Evolutionary conservation across 1,140 invertebrate species (phyloP).

Genomic region (Pogonomyrmex barbatus): DNA sequence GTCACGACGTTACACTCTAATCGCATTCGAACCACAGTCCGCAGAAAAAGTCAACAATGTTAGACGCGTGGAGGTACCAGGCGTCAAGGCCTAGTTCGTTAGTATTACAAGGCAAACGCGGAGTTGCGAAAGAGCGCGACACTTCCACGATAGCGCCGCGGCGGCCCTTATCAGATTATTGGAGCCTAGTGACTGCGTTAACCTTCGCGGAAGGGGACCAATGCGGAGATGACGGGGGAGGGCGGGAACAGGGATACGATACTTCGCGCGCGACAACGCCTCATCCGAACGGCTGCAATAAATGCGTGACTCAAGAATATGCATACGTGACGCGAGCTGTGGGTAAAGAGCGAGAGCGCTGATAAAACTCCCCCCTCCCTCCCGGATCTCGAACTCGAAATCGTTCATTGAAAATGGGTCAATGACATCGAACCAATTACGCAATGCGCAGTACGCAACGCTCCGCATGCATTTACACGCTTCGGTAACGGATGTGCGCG

Average conservation of each 20-base stretch:
- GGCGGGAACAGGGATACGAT: neutral
- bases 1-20: conserved; percentile 1
- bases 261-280: neutral
- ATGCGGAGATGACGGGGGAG: neutral
- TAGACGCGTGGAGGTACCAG: conserved; percentile 31
- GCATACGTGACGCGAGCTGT: neutral
- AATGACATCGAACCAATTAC: conserved; percentile 68
- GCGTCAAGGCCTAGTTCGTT: conserved; percentile 68
- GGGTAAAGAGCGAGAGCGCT: neutral
- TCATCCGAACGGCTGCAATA: neutral
- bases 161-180: conserved; percentile 71
- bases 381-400: conserved; percentile 43
- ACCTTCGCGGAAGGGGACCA: neutral
- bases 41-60: conserved; percentile 28
- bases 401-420: conserved; percentile 63
- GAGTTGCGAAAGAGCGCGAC: conserved; percentile 66
- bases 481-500: conserved; percentile 35
- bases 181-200: conserved; percentile 36
- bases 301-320: neutral
- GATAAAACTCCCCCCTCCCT: conserved; percentile 28
- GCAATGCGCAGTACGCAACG: conserved; percentile 50
- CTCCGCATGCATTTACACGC: conserved; percentile 47
- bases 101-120: conserved; percentile 72
- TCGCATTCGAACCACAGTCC: neutral
- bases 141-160: conserved; percentile 50